Evolutionary conservation across 2,113 vertebrate genomes (phyloP).

Genomic region (Excalfactoria chinensis): DNA sequence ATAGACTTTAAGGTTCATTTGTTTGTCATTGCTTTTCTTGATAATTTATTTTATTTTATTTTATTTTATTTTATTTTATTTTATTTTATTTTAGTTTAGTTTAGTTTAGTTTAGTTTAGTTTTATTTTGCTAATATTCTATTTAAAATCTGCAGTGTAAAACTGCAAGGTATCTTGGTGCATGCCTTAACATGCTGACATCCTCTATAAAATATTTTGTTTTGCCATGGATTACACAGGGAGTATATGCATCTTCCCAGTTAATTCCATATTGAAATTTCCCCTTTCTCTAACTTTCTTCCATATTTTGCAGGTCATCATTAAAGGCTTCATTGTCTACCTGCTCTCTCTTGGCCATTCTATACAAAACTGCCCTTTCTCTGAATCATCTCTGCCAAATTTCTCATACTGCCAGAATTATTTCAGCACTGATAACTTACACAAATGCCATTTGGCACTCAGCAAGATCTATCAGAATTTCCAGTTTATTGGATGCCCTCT

Average conservation of each 20-base stretch:
- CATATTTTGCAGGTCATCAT: background rate
- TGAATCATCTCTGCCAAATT: background rate
- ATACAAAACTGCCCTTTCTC: background rate
- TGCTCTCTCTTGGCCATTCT: background rate
- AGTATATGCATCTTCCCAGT: background rate
- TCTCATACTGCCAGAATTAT: background rate
- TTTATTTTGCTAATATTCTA: background rate
- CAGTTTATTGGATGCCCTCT: conserved; percentile 32
- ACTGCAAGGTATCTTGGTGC: background rate
- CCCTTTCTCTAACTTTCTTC: background rate
- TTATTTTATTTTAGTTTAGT: no score
- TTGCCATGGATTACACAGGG: background rate
- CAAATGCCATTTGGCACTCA: conserved; percentile 33
- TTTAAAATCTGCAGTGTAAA: background rate
- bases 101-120: no score
- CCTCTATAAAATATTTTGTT: background rate
- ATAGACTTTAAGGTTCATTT: background rate
- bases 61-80: no score
- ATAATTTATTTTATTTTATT: no score
- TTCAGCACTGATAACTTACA: background rate
- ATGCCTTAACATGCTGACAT: background rate
- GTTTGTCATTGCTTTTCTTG: background rate
- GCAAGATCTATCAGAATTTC: conserved; percentile 21
- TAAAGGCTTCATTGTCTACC: background rate
- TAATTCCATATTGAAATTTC: background rate